phyloP scores from a whole-genome alignment of 2,888 invertebrate species.

The Meiosimyza platycephala region DNA sequence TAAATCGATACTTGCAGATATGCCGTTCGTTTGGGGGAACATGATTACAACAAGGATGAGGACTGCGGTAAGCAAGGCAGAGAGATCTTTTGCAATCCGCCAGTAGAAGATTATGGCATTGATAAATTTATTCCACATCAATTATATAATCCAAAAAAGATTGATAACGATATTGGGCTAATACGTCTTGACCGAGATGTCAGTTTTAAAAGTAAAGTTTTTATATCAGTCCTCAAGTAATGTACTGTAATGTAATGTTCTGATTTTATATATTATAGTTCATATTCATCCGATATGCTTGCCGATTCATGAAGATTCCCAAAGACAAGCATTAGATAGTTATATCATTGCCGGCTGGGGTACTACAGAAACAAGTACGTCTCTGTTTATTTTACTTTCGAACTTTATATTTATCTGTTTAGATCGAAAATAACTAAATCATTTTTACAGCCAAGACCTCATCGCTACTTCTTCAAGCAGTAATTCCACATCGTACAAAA shows the following conservation, averaged over 20 bases:
- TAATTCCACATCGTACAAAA: constrained; percentile 44
- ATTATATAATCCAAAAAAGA: constrained; percentile 63
- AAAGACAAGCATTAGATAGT: constrained; percentile 34
- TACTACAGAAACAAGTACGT: constrained; percentile 49
- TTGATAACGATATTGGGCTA: constrained; percentile 73
- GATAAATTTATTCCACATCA: constrained; percentile 68
- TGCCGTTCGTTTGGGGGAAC: constrained; percentile 67
- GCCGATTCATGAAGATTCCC: constrained; percentile 51
- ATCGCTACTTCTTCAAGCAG: constrained; percentile 50
- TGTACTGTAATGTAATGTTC: not conserved
- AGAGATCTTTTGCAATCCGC: constrained; percentile 57
- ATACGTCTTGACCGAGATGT: constrained; percentile 65
- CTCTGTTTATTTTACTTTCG: not conserved
- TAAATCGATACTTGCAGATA: constrained; percentile 48
- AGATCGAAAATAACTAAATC: not conserved
- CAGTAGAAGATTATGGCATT: constrained; percentile 63
- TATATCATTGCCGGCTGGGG: constrained; percentile 61
- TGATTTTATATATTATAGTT: constrained; percentile 23
- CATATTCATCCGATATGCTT: constrained; percentile 60
- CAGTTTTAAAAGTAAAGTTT: constrained; percentile 49
- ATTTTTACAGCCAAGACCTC: constrained; percentile 37
- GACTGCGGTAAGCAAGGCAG: constrained; percentile 58
- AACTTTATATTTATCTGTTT: not conserved
- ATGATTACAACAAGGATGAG: constrained; percentile 53
- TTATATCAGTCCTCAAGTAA: not conserved